Conservation (phyloP, 2,797 vertebrate species). For the Acanthurus leucopareius region DNA sequence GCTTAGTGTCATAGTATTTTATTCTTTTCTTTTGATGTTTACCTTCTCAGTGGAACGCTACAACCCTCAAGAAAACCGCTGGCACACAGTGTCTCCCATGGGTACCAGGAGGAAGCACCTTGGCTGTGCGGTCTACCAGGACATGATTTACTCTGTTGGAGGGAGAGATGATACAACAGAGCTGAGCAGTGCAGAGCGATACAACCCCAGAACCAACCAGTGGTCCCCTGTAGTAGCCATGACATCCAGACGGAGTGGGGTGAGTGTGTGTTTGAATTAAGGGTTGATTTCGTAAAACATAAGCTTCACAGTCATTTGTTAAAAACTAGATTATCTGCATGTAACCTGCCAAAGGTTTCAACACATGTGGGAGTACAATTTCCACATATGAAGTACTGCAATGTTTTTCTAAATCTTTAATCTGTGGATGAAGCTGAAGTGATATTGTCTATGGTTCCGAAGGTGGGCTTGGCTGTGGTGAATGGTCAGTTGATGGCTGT, state of each 20-base stretch:
- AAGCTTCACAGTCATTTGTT: background rate
- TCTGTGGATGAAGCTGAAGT: background rate
- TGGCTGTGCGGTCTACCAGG: constrained; percentile 98
- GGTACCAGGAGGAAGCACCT: constrained; percentile 97
- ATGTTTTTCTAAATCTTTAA: background rate
- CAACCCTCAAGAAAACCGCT: constrained; percentile 98
- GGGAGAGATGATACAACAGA: constrained; percentile 98
- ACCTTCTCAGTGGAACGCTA: constrained; percentile 83
- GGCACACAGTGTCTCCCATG: constrained; percentile 99
- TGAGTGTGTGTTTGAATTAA: constrained; percentile 65
- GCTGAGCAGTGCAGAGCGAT: constrained; percentile 97
- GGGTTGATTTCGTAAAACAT: background rate
- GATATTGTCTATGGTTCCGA: constrained; percentile 37
- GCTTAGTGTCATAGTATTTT: no score
- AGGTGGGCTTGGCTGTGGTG: constrained; percentile 98
- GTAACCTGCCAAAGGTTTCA: background rate
- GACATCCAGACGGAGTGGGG: constrained; percentile 97
- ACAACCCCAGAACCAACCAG: constrained; percentile 98
- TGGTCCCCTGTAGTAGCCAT: constrained; percentile 99
- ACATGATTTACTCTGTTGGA: constrained; percentile 99
- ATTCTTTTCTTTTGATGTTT: background rate
- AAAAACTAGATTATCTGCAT: no score
- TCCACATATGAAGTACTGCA: background rate
- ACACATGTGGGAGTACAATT: background rate
- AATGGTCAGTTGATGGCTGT: constrained; percentile 99